Base-by-base conservation (phyloP, 2,888 invertebrate species). In the Aethes cnicana region DNA sequence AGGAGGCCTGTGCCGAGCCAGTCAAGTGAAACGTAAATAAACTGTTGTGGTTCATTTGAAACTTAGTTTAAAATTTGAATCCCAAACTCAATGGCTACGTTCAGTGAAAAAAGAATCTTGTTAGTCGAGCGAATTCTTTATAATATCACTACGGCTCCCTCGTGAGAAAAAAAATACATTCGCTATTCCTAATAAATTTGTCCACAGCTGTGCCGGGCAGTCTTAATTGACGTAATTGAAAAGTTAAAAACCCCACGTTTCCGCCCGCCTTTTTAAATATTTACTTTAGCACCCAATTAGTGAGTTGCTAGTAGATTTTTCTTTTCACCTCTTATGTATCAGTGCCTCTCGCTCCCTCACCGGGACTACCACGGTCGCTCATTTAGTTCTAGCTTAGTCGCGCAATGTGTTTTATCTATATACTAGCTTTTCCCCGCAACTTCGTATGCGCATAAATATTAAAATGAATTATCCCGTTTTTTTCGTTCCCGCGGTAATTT, bases 221-320 rank as follows among this genome's bases (percentile, higher is more conserved):
- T 77, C 72, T 66, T 84, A 84, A 85, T 85, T 84, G 81, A 82
- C 72, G 74, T 80, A 82, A 83, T 84, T 84, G 82, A 80, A 83
- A 84, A 84, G 77, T 81, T 74, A 77, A 84, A 57, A 83, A 78
- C 77, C 78, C 74, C 74, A 78, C 80, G 74, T 77, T 78, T 70
- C 64, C 72, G 72, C 72, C 74, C 72, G 69, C 81, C 81, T 83
- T 83, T 84, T 83, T 79, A 86, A 86, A 85, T 85, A 83, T 85
- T 87, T 84, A 84, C 76, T 74, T 81, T 78, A 73, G 75, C 80
- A 82, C 84, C 85, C 85, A 85, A 87, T 87, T 87, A 87, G 83
- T 77, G 68, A 69, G 74, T 68, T 67, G 72, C 69, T 66, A 67
- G 71, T 71, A 70, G 62, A 73, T 70, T 75, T 81, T 74, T 64